Percentiles rank a stretch among this genome's conserved stretches.
These are phyloP conservation scores for Lasioglossum malachurum DNA, from an alignment of 2,888 invertebrate genomes.

Conservation along the genomic window DNA sequence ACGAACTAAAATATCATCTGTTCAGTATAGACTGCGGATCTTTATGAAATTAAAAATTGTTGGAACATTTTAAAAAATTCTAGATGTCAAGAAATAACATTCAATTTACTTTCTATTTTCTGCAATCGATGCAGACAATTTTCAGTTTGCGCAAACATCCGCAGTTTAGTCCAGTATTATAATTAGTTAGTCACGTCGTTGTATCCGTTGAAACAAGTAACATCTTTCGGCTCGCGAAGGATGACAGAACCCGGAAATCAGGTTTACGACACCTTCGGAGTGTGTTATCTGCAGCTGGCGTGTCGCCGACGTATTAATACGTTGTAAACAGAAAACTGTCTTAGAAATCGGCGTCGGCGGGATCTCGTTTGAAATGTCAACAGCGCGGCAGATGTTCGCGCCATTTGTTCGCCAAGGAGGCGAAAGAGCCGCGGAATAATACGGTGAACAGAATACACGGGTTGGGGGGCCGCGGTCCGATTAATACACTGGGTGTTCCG, in stretches of 20 bases:
- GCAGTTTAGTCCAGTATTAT: not conserved
- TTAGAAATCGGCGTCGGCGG: not conserved
- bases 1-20: not conserved
- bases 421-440: slow-evolving; percentile 5
- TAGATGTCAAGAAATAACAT: too few species aligned
- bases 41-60: too few species aligned
- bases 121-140: too few species aligned
- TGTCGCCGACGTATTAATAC: slow-evolving; percentile 14
- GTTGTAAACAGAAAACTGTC: not conserved
- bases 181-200: not conserved
- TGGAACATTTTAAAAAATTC: too few species aligned
- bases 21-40: not conserved
- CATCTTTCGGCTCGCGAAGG: not conserved
- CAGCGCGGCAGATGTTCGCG: slow-evolving; percentile 7
- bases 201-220: not conserved
- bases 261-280: not conserved
- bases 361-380: slow-evolving; percentile 20
- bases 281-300: not conserved
- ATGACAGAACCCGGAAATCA: not conserved
- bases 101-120: too few species aligned
- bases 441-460: not conserved
- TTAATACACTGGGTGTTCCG: slow-evolving; percentile 10
- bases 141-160: too few species aligned
- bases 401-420: not conserved
- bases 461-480: not conserved